These are phyloP conservation scores for Teleopsis dalmanni DNA, from an alignment of 1,140 invertebrate genomes.

Conservation along the genomic window DNA sequence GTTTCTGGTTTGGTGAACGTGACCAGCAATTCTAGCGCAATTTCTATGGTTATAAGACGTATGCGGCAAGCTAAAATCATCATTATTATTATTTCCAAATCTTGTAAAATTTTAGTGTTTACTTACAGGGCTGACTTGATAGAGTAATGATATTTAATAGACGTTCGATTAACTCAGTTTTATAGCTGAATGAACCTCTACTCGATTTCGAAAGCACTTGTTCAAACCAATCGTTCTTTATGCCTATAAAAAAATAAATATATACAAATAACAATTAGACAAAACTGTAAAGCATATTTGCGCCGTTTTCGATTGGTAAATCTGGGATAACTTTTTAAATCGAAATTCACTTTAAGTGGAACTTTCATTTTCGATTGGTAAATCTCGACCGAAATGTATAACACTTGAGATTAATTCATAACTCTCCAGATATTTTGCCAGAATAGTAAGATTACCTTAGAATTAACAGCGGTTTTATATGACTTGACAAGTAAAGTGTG, in stretches of 20 bases:
- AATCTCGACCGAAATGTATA: no score
- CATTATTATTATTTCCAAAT: background rate
- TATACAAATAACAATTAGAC: background rate
- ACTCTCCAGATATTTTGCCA: no score
- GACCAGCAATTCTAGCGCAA: constrained; percentile 71
- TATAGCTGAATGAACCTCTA: constrained; percentile 51
- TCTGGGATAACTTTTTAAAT: no score
- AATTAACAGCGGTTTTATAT: no score
- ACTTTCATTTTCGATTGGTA: no score
- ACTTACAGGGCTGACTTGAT: constrained; percentile 72
- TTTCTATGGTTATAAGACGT: constrained; percentile 84
- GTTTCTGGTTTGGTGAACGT: constrained; percentile 48
- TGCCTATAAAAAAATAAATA: constrained; percentile 49
- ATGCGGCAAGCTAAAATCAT: constrained; percentile 60
- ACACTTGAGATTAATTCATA: no score
- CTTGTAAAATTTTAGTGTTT: background rate
- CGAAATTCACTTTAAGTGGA: no score
- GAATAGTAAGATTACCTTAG: no score
- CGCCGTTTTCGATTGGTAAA: no score
- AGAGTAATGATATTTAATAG: constrained; percentile 70
- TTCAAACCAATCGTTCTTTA: constrained; percentile 65
- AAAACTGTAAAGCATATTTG: background rate
- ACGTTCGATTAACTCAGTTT: constrained; percentile 67
- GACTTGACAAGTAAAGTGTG: no score
- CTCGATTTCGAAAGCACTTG: constrained; percentile 50